Conservation (phyloP, 2,888 invertebrate species). For the Rotaria magnacalcarata region DNA sequence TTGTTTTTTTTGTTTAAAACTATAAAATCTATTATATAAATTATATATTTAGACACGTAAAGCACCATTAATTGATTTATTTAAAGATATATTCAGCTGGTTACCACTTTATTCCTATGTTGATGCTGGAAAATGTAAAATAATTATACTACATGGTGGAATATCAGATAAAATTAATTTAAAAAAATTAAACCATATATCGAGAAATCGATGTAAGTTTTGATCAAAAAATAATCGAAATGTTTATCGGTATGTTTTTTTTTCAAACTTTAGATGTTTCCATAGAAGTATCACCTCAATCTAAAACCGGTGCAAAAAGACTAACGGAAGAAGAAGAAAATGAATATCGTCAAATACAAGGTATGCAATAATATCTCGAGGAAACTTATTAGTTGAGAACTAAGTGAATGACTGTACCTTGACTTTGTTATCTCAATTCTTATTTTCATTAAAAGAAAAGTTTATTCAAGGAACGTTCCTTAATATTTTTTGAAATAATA, state of each 20-base stretch:
- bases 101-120: constrained; percentile 13
- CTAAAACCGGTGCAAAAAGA: constrained; percentile 3
- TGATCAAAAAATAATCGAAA: not conserved
- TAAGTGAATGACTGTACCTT: no score
- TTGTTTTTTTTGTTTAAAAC: not conserved
- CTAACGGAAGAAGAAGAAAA: constrained; percentile 9
- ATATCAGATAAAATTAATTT: constrained; percentile 82
- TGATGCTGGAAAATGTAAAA: constrained; percentile 68
- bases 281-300: constrained; percentile 3
- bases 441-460: no score
- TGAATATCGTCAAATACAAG: constrained; percentile 28
- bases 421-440: no score
- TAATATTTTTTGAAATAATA: no score
- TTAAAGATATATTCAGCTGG: constrained; percentile 85
- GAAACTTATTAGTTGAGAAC: no score
- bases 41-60: constrained; percentile 52
- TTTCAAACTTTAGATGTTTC: not conserved
- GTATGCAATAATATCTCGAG: not conserved
- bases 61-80: constrained; percentile 69
- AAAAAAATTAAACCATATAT: constrained; percentile 65
- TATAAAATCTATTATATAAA: not conserved
- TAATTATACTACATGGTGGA: constrained; percentile 84
- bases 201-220: constrained; percentile 68
- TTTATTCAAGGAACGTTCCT: no score
- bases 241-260: not conserved